A percentile compares a stretch with the other conserved stretches of the same genome.
Evolutionary conservation across 2,797 vertebrate genomes (phyloP).

Genomic region (Pseudochaenichthys georgianus): DNA sequence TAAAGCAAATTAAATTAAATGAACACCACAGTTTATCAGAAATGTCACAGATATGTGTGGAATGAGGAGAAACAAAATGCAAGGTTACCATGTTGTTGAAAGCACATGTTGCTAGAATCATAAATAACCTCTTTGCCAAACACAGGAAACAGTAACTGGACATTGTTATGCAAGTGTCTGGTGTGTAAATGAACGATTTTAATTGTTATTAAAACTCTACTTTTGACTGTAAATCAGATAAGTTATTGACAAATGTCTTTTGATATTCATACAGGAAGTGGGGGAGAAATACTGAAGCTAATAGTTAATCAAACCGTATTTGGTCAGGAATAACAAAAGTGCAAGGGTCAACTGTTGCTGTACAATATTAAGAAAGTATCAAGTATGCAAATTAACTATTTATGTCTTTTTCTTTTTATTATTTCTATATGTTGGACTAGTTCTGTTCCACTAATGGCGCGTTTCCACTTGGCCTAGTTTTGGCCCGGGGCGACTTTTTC

Average conservation of each 20-base stretch:
- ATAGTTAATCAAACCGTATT: neutral
- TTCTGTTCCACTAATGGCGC: neutral
- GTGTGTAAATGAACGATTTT: too few relatives aligned
- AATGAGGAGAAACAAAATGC: too few relatives aligned
- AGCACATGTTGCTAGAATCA: too few relatives aligned
- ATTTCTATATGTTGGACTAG: neutral
- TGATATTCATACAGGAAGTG: neutral
- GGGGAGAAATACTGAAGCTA: neutral
- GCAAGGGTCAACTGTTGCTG: neutral
- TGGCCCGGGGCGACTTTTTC: too few relatives aligned
- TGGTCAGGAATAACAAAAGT: slow-evolving; percentile 19
- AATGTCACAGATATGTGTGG: too few relatives aligned
- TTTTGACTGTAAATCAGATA: neutral
- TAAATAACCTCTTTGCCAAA: too few relatives aligned
- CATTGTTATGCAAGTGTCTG: too few relatives aligned
- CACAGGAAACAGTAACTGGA: too few relatives aligned
- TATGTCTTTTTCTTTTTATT: neutral
- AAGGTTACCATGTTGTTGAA: too few relatives aligned
- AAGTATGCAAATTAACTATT: neutral
- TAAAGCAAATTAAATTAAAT: neutral
- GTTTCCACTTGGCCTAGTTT: too few relatives aligned
- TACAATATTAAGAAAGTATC: neutral
- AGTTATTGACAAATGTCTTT: neutral
- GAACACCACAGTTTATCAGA: neutral
- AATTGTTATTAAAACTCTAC: too few relatives aligned